Percentiles rank a stretch among this genome's conserved stretches.
These are phyloP conservation scores for Oryctolagus cuniculus DNA, from an alignment of 2,113 vertebrate species.

Conservation along the genomic window mOryCun1.1 NC_091437.1:8604001-8604500, in stretches of 20 bases:
- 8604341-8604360: slow-evolving; percentile 28
- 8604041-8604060: no score
- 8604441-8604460: neutral
- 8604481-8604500: neutral
- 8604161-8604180: neutral
- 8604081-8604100: neutral
- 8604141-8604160: slow-evolving; percentile 63
- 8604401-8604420: neutral
- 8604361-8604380: slow-evolving; percentile 1
- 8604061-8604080: neutral
- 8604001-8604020: no score
- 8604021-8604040: no score
- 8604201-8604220: neutral
- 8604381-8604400: slow-evolving; percentile 45
- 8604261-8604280: slow-evolving; percentile 2
- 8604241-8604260: slow-evolving; percentile 37
- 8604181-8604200: slow-evolving; percentile 17
- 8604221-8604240: slow-evolving; percentile 53
- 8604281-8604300: neutral
- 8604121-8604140: slow-evolving; percentile 61
- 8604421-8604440: neutral
- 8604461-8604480: neutral
- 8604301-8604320: neutral
- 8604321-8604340: neutral
- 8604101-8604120: slow-evolving; percentile 25